Conservation (phyloP, 2,888 invertebrate genomes). For the Harpalus rufipes region DNA sequence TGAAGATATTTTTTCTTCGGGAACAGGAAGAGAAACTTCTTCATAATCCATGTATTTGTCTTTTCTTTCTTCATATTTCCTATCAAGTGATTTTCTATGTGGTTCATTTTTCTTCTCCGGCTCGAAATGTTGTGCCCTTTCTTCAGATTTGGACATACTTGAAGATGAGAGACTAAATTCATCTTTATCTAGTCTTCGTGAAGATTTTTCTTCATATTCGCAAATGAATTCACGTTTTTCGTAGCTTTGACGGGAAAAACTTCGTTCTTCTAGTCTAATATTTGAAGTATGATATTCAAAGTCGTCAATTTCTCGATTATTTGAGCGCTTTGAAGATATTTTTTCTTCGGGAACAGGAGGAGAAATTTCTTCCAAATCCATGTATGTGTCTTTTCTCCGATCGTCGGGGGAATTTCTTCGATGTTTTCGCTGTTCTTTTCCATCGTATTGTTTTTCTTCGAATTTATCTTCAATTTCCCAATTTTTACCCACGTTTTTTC, state of each 20-base stretch:
- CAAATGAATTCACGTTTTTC: constrained; percentile 48
- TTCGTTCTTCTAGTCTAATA: constrained; percentile 5
- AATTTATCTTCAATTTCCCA: constrained; percentile 62
- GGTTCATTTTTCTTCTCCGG: constrained; percentile 3
- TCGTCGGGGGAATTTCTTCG: constrained; percentile 68
- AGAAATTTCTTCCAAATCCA: not conserved
- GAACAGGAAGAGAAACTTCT: not conserved
- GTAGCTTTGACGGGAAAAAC: not conserved
- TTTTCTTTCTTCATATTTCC: constrained; percentile 1
- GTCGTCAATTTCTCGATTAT: constrained; percentile 36
- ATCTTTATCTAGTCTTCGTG: constrained; percentile 28
- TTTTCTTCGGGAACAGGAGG: constrained; percentile 8
- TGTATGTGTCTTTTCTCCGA: constrained; percentile 11
- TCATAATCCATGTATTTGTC: not conserved
- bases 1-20: not conserved
- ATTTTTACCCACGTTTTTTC: constrained; percentile 16
- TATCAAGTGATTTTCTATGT: constrained; percentile 16
- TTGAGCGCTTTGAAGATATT: not conserved
- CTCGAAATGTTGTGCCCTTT: constrained; percentile 10
- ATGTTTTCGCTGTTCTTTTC: constrained; percentile 68
- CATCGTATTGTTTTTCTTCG: constrained; percentile 65
- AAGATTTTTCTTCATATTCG: constrained; percentile 62
- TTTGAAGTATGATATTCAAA: constrained; percentile 12
- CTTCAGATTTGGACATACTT: not conserved
- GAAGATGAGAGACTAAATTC: not conserved